Evolutionary conservation across 2,888 invertebrate species (phyloP), one percentile per base, ranked within the genome.

Genomic region (Archaeoteleia sp.): DNA sequence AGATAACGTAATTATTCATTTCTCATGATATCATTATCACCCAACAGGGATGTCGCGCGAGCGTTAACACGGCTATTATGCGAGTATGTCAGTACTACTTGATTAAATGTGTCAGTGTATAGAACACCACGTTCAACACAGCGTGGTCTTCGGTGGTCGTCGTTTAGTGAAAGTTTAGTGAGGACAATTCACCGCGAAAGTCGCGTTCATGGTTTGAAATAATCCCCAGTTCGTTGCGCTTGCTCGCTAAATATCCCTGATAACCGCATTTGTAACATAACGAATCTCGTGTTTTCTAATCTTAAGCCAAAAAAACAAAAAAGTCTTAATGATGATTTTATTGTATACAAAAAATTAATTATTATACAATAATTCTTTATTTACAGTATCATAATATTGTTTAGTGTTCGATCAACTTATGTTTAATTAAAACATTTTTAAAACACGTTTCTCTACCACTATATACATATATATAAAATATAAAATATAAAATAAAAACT

Each of bases 1-100:
- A 32, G 75, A 76, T 75, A 76, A 73, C 48, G 51, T 48, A 70
- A 72, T 68, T 69, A 74, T 70, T 73, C 73, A 46, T 72, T 67
- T 35, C 54, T 37, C 15, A 17, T 30, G 23, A 23, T 34, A 39
- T 29, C 12, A 14, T 37, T 39, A 46, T 46, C 46, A 40, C 1
- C 25, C 75, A 67, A 49, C 63, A 43, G 48, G 54, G 63, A 74
- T 70, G 68, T 65, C 35, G 35, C 35, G 7, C 15, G 35, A 8
- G 35, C 35, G 35, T 35, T 35, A 35, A 35, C 35, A 14, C 14
- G 35, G 9, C 35, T 35, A 35, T 35, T 17, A 35, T 14, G 15
- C n/a, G 35, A 17, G 14, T 14, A 35, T 8, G 35, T 14, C 35
- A 14, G 35, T 35, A 35, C 15, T 35, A 35, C 35, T 35, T 17